phyloP scores from a whole-genome alignment of 2,797 vertebrate species.

The Margarornis squamiger region DNA sequence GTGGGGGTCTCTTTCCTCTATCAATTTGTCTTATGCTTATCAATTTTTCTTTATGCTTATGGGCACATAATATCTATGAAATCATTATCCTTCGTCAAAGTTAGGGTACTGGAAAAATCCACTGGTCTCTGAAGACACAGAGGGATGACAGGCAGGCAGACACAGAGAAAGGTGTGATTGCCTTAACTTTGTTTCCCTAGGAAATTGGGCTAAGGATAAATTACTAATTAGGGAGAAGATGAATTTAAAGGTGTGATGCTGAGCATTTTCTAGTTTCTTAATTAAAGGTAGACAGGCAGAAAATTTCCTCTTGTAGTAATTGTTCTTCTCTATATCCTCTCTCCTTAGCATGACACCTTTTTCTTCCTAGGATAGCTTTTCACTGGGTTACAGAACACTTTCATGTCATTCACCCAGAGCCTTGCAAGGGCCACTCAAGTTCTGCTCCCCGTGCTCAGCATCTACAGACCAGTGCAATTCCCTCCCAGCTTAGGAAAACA shows the following conservation, averaged over 20 bases:
- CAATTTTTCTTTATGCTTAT: neutral
- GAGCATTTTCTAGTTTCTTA: neutral
- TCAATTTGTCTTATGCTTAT: neutral
- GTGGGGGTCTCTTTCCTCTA: neutral
- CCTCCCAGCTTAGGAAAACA: neutral
- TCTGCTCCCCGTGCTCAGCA: neutral
- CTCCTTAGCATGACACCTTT: rapidly evolving
- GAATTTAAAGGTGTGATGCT: neutral
- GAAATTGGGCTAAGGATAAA: neutral
- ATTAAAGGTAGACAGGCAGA: neutral
- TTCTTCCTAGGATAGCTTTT: neutral
- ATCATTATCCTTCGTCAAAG: neutral
- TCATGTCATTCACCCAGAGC: neutral
- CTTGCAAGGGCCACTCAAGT: neutral
- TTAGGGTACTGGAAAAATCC: neutral
- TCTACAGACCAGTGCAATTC: neutral
- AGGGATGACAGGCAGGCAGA: neutral
- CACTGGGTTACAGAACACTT: neutral
- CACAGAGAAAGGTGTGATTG: neutral
- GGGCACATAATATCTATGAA: neutral
- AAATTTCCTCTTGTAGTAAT: neutral
- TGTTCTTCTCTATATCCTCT: neutral
- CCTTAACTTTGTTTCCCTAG: neutral
- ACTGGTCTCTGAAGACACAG: neutral
- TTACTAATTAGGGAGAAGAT: neutral